Percentiles rank a stretch among this genome's conserved stretches.
These are phyloP conservation scores for Parasteatoda lunata DNA, from an alignment of 2,888 invertebrate genomes.

Conservation along the genomic window DNA sequence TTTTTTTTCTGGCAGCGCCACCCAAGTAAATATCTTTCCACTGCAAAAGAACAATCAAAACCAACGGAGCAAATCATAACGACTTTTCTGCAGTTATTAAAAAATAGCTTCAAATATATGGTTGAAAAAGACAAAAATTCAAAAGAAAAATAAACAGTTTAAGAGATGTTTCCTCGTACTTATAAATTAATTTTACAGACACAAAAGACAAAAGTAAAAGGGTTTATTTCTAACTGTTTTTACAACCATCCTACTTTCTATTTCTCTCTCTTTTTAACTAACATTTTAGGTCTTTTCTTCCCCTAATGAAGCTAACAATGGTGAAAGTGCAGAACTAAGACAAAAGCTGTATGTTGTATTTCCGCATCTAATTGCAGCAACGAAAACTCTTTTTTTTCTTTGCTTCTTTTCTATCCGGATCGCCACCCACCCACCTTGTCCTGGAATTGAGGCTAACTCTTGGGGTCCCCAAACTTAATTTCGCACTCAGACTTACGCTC, in stretches of 20 bases:
- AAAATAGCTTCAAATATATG: no score
- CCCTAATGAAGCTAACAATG: constrained; percentile 60
- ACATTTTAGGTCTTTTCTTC: constrained; percentile 27
- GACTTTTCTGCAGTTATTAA: no score
- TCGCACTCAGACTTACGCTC: constrained; percentile 37
- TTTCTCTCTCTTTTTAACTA: constrained; percentile 18
- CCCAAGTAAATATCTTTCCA: no score
- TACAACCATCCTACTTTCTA: constrained; percentile 27
- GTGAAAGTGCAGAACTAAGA: constrained; percentile 32
- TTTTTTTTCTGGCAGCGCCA: no score
- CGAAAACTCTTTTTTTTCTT: constrained; percentile 23
- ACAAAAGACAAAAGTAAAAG: constrained; percentile 26
- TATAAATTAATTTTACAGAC: constrained; percentile 20
- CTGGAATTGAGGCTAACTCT: background rate
- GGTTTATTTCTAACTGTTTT: constrained; percentile 43
- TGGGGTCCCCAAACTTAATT: constrained; percentile 52
- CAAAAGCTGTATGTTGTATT: constrained; percentile 55
- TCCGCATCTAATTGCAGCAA: constrained; percentile 63
- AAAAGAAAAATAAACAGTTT: no score
- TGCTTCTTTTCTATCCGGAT: background rate
- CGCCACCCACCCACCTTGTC: background rate
- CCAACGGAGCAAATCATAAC: no score
- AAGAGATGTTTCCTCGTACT: no score
- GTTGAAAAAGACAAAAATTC: no score
- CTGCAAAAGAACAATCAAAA: no score